These are phyloP conservation scores for Argyra leucocephala DNA, from an alignment of 2,888 invertebrate genomes.

Conservation along the genomic window DNA sequence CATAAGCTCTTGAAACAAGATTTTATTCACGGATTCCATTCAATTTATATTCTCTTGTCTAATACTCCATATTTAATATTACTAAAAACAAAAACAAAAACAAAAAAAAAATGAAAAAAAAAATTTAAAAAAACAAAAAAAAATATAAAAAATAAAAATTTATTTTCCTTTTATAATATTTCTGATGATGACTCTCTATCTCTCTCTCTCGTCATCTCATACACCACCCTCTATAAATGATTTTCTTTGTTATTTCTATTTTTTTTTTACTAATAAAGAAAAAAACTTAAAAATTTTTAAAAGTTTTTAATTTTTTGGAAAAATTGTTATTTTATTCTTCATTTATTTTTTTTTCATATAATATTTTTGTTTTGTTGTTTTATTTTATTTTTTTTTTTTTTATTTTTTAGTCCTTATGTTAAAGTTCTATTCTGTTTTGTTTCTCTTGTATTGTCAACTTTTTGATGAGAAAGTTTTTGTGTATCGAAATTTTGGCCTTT, in stretches of 20 bases:
- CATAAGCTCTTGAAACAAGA: neutral
- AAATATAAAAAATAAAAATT: too few species aligned
- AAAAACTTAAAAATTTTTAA: neutral
- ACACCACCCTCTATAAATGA: too few species aligned
- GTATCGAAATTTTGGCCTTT: neutral
- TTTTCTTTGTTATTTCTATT: neutral
- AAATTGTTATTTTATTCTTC: neutral
- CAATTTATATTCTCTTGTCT: neutral
- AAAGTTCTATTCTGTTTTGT: neutral
- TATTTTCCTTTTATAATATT: too few species aligned
- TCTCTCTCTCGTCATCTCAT: too few species aligned
- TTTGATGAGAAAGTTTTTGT: neutral
- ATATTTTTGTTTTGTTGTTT: too few species aligned
- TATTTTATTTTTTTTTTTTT: too few species aligned
- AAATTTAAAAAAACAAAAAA: neutral
- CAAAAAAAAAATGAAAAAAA: neutral
- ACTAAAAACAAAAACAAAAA: neutral
- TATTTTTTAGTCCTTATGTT: too few species aligned
- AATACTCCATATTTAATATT: neutral
- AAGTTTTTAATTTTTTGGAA: slow-evolving; percentile 1
- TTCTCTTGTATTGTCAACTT: neutral
- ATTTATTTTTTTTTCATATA: neutral
- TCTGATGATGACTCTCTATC: too few species aligned
- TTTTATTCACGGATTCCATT: neutral
- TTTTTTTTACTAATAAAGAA: neutral